Percentiles rank a stretch among this genome's conserved stretches.
Evolutionary conservation across 2,888 invertebrate species (phyloP).

Genomic region (Phalangium opilio): DNA sequence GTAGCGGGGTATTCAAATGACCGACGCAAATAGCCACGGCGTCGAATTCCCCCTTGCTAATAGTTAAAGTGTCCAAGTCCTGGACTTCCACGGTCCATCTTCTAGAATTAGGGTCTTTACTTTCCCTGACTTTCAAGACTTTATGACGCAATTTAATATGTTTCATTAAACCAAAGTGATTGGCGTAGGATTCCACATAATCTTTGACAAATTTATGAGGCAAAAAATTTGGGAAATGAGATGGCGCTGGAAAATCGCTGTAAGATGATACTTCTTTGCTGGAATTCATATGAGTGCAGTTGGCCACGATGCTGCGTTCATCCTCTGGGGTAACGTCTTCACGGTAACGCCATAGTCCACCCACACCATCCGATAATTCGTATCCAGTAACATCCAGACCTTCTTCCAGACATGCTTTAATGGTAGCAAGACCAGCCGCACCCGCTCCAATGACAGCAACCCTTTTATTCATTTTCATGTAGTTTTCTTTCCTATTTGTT

Average conservation of each 20-base stretch:
- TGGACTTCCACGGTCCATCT: no score
- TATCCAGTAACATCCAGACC: no score
- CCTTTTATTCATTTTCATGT: no score
- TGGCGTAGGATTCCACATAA: conserved; percentile 26
- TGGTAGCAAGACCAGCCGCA: no score
- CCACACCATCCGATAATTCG: no score
- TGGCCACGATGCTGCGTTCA: conserved; percentile 25
- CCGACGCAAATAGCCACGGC: conserved; percentile 22
- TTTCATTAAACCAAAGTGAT: conserved; percentile 19
- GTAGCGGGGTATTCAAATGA: conserved; percentile 33
- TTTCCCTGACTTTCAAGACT: conserved; percentile 21
- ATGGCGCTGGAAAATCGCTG: conserved; percentile 33
- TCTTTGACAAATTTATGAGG: conserved; percentile 29
- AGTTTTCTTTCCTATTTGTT: no score
- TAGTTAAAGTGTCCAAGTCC: no score
- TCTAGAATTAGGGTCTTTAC: not conserved
- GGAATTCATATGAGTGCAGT: conserved; percentile 30
- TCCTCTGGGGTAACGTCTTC: conserved; percentile 19
- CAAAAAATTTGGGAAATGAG: conserved; percentile 33
- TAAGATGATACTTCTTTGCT: conserved; percentile 31
- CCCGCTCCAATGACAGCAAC: no score
- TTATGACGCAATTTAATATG: conserved; percentile 17
- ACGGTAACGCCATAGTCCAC: conserved; percentile 29
- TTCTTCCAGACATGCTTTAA: no score
- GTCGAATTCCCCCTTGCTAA: no score